These are phyloP conservation scores for Pan paniscus DNA, from an alignment of 2,113 vertebrate species.

Conservation along the genomic window DNA sequence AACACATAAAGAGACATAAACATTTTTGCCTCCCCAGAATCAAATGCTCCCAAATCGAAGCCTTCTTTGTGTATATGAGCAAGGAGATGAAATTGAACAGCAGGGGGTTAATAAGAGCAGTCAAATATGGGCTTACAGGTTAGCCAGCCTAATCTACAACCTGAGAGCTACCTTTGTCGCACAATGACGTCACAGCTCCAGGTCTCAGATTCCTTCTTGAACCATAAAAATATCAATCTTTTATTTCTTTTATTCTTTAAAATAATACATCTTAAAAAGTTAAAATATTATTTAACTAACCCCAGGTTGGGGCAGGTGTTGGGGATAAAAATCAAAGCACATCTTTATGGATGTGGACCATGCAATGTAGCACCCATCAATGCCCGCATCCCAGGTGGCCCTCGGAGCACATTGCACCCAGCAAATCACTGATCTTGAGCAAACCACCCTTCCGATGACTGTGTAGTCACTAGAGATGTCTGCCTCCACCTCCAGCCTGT, in stretches of 20 bases:
- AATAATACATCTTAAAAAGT: neutral
- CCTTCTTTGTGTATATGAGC: neutral
- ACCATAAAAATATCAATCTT: neutral
- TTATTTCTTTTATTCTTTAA: neutral
- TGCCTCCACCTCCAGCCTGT: neutral
- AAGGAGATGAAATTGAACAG: neutral
- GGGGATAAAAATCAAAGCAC: neutral
- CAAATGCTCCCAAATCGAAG: neutral
- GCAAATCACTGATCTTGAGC: neutral
- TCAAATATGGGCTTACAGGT: neutral
- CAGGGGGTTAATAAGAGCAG: neutral
- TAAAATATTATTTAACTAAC: neutral
- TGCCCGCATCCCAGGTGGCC: neutral
- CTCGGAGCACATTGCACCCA: neutral
- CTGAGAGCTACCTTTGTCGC: neutral
- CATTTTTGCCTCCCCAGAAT: neutral
- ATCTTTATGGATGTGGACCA: neutral
- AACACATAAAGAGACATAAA: neutral
- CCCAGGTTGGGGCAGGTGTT: neutral
- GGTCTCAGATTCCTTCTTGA: neutral
- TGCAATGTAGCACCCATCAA: neutral
- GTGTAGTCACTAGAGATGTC: neutral
- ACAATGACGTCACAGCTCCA: neutral
- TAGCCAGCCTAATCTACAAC: neutral
- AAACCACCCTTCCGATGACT: neutral